These are phyloP conservation scores for Synodontis membranacea DNA, from an alignment of 2,113 vertebrate genomes.

Conservation along the genomic window DNA sequence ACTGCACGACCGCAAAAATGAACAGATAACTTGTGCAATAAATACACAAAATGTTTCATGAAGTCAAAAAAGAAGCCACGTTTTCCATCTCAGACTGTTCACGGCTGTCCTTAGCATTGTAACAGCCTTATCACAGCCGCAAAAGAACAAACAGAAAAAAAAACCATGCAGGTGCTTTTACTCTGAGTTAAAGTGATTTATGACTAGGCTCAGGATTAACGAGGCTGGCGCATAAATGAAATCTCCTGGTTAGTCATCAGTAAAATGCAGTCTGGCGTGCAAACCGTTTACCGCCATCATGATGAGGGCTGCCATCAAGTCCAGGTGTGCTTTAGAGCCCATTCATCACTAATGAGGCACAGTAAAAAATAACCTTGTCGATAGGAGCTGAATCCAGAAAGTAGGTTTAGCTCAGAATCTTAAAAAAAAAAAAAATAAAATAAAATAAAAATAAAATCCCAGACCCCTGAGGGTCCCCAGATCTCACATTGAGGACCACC, in stretches of 20 bases:
- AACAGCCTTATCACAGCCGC: not conserved
- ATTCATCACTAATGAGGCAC: not conserved
- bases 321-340: not conserved
- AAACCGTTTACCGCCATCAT: not conserved
- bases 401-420: not conserved
- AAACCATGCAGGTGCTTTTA: not conserved
- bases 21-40: not conserved
- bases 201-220: not conserved
- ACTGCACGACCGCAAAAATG: no score
- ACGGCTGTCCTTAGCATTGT: conserved; percentile 27
- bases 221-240: not conserved
- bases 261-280: not conserved
- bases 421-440: not conserved
- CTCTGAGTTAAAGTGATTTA: not conserved
- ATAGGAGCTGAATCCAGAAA: not conserved
- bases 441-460: not conserved
- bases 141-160: not conserved
- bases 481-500: not conserved
- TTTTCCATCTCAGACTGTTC: conserved; percentile 22
- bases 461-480: not conserved
- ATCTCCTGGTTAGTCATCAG: conserved; percentile 10
- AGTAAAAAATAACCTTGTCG: not conserved
- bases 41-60: conserved; percentile 46
- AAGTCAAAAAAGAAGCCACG: conserved; percentile 53
- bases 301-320: not conserved